A percentile compares a stretch with the other conserved stretches of the same genome.
Conservation (phyloP, 2,888 invertebrate species). For the Gymnoscelis rufifasciata region DNA sequence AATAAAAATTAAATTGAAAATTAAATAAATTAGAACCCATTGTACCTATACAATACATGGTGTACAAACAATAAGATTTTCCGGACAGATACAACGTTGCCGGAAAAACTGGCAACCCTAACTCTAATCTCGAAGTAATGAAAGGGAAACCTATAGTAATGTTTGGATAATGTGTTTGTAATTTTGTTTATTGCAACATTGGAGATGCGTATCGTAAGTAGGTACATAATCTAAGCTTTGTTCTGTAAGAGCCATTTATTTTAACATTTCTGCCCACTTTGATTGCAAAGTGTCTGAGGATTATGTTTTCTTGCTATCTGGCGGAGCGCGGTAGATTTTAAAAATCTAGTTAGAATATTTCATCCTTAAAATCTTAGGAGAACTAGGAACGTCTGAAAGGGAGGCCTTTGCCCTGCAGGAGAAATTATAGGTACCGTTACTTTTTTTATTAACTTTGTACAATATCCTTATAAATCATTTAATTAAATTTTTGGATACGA, state of each 20-base stretch:
- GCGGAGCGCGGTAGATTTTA: no score
- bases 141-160: constrained; percentile 27
- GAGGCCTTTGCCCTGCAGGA: no score
- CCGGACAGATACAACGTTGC: background rate
- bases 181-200: constrained; percentile 41
- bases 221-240: constrained; percentile 16
- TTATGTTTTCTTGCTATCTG: constrained; percentile 6
- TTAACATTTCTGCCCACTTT: background rate
- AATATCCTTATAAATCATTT: no score
- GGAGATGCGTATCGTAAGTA: constrained; percentile 20
- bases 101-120: constrained; percentile 7
- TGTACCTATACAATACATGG: background rate
- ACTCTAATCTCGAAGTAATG: constrained; percentile 24
- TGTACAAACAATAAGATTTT: background rate
- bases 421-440: no score
- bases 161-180: constrained; percentile 34
- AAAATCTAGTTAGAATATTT: no score
- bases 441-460: no score
- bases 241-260: constrained; percentile 14
- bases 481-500: no score
- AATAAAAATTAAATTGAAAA: no score
- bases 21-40: background rate
- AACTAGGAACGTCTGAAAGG: no score
- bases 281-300: constrained; percentile 4
- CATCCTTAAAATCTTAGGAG: background rate